Evolutionary conservation across 2,888 invertebrate genomes (phyloP), one percentile per base, ranked within the genome.

Genomic region (Odontomyia ornata): DNA sequence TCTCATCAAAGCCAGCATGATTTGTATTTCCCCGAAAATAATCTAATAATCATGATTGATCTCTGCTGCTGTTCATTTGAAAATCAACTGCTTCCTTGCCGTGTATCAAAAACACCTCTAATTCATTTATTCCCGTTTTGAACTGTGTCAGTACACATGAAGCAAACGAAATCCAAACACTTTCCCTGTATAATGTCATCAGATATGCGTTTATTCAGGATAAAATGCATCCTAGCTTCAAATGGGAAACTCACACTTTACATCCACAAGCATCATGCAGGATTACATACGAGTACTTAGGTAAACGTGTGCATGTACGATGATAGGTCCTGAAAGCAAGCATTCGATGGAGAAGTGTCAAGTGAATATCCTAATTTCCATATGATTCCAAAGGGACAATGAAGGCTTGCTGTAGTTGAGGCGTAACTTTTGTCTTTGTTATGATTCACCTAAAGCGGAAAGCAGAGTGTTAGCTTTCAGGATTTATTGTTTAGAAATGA

Each of bases 361-460:
- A 9, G 52, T 52, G 52, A 52, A 52, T 52, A 15, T 52, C 52
- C 52, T 52, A 52, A 52, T 52, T 52, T 52, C 52, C 52, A 52
- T 52, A 2, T 18, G 18, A 15, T 52, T n/a, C 15, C 18, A 18
- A 52, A 52, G 52, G 52, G 18, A n/a, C 4, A 18, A 4, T 52
- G 52, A 52, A 18, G 7, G 18, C 7, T 52, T 52, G 52, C 52
- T 52, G 15, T 18, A 9, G 52, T 15, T 52, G 52, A 15, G 3
- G 52, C 52, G 3, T 9, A 4, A 9, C n/a, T n/a, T 4, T 52
- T 52, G 15, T 13, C 52, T 52, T 13, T 52, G 18, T 4, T 52
- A 9, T 52, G 52, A 9, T 52, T 52, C 13, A 52, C 52, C 52
- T n/a, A 2, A 52, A 18, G 18, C 18, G 15, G n/a, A 18, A 52